phyloP scores from a whole-genome alignment of 2,797 vertebrate species.

The Eulemur albifrons region DNA sequence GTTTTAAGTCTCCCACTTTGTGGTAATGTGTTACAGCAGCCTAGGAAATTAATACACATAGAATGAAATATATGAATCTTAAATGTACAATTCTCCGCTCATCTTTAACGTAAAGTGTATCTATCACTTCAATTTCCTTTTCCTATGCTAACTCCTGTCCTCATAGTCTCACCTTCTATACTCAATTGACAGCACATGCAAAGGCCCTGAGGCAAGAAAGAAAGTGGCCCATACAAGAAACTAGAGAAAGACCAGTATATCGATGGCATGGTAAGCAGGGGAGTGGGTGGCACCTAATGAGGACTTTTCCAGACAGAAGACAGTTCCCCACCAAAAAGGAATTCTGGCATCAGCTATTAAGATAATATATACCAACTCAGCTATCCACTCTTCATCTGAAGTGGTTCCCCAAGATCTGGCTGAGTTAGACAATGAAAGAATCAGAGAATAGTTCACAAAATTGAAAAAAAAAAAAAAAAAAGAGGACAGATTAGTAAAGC shows the following conservation, averaged over 20 bases:
- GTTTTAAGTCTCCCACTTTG: neutral
- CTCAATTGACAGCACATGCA: neutral
- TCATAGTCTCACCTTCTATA: neutral
- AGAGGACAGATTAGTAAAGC: neutral
- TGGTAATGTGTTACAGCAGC: neutral
- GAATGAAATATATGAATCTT: neutral
- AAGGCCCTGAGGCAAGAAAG: neutral
- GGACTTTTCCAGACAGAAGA: neutral
- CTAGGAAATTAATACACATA: neutral
- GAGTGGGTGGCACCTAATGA: neutral
- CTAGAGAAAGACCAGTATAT: neutral
- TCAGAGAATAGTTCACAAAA: neutral
- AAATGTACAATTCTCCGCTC: neutral
- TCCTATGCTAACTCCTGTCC: neutral
- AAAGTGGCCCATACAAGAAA: neutral
- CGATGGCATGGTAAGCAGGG: neutral
- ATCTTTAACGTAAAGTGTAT: neutral
- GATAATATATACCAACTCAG: neutral
- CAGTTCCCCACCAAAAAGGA: neutral
- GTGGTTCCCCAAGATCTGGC: neutral
- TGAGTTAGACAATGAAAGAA: slow-evolving; percentile 27
- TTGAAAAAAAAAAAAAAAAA: neutral
- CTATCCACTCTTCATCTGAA: neutral
- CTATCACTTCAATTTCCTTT: neutral
- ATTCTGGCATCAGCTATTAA: neutral